Evolutionary conservation across 2,888 invertebrate species (phyloP).

Genomic region (Tetheella fluctuosa): DNA sequence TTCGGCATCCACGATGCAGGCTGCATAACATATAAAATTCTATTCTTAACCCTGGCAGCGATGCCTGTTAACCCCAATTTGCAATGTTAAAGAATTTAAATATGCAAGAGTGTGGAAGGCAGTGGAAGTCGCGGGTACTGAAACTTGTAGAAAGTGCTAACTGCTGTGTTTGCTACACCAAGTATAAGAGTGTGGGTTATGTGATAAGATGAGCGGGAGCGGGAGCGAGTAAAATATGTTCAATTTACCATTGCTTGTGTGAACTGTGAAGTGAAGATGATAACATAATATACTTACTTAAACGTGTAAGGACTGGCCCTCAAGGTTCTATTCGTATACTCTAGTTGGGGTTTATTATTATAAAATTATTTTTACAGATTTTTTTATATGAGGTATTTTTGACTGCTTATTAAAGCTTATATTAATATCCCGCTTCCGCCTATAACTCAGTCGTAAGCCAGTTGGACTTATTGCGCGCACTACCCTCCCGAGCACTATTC

Average conservation of each 20-base stretch:
- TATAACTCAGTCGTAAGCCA: background rate
- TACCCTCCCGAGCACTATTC: slow-evolving; percentile 33
- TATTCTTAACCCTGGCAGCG: slow-evolving; percentile 30
- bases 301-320: no score
- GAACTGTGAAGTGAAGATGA: no score
- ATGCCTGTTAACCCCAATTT: slow-evolving; percentile 48
- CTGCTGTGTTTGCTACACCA: slow-evolving; percentile 25
- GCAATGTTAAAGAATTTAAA: slow-evolving; percentile 57
- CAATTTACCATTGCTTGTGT: no score
- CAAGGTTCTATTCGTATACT: no score
- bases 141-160: slow-evolving; percentile 27
- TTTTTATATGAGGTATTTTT: no score
- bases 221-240: background rate
- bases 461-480: slow-evolving; percentile 15
- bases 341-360: no score
- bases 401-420: no score
- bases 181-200: slow-evolving; percentile 15
- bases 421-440: background rate
- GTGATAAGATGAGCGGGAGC: background rate
- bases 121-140: slow-evolving; percentile 29
- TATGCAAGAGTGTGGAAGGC: slow-evolving; percentile 55
- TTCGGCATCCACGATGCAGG: background rate
- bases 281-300: no score
- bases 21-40: slow-evolving; percentile 23
- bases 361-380: no score